Base-by-base conservation (phyloP, 2,113 vertebrate genomes). In the Chrysemys picta region DNA sequence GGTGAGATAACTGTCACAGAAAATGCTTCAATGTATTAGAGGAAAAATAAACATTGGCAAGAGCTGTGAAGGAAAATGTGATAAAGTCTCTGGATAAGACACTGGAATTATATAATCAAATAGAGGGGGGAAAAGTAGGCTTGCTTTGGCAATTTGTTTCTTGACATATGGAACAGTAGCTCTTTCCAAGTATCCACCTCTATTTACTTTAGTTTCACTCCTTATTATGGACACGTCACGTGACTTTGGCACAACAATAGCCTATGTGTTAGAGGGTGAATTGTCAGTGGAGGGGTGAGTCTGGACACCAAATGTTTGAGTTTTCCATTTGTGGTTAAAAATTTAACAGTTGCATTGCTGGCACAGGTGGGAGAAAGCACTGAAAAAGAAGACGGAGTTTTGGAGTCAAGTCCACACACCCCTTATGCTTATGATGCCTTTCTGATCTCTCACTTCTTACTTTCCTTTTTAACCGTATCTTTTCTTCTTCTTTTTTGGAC, bases 121-220 rank as follows among this genome's bases (percentile, higher is more conserved):
- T 47, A 82, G 35, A 3, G 10, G 4, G 21, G 22, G 22, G 29
- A 72, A 92, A 91, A 79, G 92, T 4, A 93, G 31, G 59, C 84
- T 96, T 97, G 52, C 81, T 96, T 96, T 93, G 95, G 93, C 80
- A 95, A 80, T 35, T 86, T n/a, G 4, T n/a, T 91, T 80, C 88
- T 86, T 95, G 90, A 81, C 89, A 89, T 11, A 85, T 22, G 11
- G 88, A 92, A 65, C 16, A 53, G 31, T 35, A 6, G 42, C 24
- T 95, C 80, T 90, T 93, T 91, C 86, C 85, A 96, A 42, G 89
- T 76, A 89, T 72, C 24, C 72, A 59, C 17, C 50, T 38, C 21
- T 53, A 11, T 72, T 86, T 57, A 75, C 6, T 1, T 80, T 82
- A 50, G 56, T 80, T 82, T 82, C 57, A 53, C 62, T 53, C 80